Percentiles rank a stretch among this genome's conserved stretches.
Evolutionary conservation across 2,797 vertebrate genomes (phyloP).

Genomic region (Schizopygopsis pylzovi): DNA sequence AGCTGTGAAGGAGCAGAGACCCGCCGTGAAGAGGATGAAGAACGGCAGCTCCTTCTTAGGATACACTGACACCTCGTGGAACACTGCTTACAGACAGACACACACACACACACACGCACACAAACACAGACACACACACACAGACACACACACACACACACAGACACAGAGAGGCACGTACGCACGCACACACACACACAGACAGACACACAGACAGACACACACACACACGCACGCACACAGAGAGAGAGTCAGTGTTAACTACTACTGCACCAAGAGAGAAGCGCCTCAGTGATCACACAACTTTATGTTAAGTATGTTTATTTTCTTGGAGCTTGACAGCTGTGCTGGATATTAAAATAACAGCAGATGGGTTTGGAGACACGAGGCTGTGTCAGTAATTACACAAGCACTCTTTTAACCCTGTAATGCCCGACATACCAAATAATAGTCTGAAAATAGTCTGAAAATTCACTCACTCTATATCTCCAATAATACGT

Average conservation of each 20-base stretch:
- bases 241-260: neutral
- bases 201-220: too few species aligned
- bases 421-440: neutral
- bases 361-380: neutral
- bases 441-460: neutral
- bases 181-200: too few species aligned
- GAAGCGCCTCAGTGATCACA: neutral
- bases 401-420: neutral
- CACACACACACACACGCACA: neutral
- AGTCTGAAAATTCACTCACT: too few species aligned
- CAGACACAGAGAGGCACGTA: slow-evolving; percentile 22
- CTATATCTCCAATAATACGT: too few species aligned
- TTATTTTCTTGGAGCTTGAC: neutral
- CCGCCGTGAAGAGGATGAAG: slow-evolving; percentile 99
- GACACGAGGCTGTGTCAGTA: neutral
- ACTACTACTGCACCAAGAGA: neutral
- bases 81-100: slow-evolving; percentile 84
- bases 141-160: too few species aligned
- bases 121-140: too few species aligned
- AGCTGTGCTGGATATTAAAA: neutral
- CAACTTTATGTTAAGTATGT: neutral
- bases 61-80: slow-evolving; percentile 99
- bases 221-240: too few species aligned
- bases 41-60: slow-evolving; percentile 99
- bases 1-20: slow-evolving; percentile 97